Evolutionary conservation across 1,140 invertebrate genomes (phyloP).

Genomic region (Battus philenor): DNA sequence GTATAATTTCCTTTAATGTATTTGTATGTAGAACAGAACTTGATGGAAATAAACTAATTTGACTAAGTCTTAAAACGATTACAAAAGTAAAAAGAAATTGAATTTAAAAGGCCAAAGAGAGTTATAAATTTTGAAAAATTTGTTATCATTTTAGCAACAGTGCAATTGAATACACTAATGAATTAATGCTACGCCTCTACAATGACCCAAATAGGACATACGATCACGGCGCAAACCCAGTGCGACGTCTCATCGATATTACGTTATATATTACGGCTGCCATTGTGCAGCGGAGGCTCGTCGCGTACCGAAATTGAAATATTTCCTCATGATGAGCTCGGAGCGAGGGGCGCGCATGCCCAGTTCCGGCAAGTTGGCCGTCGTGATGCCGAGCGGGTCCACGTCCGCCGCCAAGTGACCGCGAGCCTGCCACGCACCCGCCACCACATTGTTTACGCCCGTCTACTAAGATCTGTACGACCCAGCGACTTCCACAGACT

Average conservation of each 20-base stretch:
- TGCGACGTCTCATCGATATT: slow-evolving; percentile 21
- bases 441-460: slow-evolving; percentile 42
- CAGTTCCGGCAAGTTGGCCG: slow-evolving; percentile 65
- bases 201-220: too few species aligned
- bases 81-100: too few species aligned
- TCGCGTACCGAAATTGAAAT: slow-evolving; percentile 75
- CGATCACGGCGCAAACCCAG: slow-evolving; percentile 15
- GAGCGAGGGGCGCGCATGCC: slow-evolving; percentile 67
- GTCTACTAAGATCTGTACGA: slow-evolving; percentile 33
- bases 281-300: slow-evolving; percentile 7
- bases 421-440: slow-evolving; percentile 84
- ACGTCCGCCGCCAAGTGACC: slow-evolving; percentile 96
- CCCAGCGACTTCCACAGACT: slow-evolving; percentile 25
- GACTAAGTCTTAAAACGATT: too few species aligned
- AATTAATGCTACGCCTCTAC: too few species aligned
- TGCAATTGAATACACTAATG: too few species aligned
- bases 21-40: too few species aligned
- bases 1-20: too few species aligned
- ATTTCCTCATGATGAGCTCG: slow-evolving; percentile 76
- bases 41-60: too few species aligned
- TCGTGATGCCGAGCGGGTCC: slow-evolving; percentile 92
- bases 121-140: too few species aligned
- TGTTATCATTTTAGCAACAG: too few species aligned
- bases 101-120: too few species aligned
- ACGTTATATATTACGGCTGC: slow-evolving; percentile 1